Conservation (phyloP, 2,797 vertebrate genomes). For the Heteromormyrus szaboi region DNA sequence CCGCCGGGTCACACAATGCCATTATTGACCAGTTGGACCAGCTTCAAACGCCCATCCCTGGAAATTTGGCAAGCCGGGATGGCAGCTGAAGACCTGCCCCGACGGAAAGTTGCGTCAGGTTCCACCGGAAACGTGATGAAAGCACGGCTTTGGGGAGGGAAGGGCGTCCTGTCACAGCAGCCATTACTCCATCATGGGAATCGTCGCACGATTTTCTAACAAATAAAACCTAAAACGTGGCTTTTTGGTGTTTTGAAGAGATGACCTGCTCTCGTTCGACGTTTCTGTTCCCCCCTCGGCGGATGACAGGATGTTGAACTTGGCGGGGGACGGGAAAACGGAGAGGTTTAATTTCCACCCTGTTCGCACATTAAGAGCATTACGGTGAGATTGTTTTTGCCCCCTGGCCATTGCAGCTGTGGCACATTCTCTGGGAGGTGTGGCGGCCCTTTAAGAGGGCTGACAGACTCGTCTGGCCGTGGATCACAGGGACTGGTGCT, state of each 20-base stretch:
- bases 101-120: neutral
- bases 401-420: neutral
- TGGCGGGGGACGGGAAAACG: slow-evolving; percentile 2
- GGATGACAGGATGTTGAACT: slow-evolving; percentile 12
- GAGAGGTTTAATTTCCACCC: slow-evolving; percentile 1
- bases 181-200: neutral
- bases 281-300: neutral
- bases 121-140: neutral
- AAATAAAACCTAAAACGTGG: neutral
- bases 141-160: neutral
- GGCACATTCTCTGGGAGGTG: neutral
- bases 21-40: neutral
- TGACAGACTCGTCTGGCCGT: neutral
- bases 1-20: neutral
- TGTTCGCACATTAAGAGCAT: slow-evolving; percentile 11
- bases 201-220: neutral
- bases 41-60: neutral
- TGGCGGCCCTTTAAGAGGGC: neutral
- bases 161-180: neutral
- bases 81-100: neutral
- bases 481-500: neutral
- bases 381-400: neutral
- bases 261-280: neutral
- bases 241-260: neutral
- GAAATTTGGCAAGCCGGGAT: neutral